Conservation (phyloP, 2,797 vertebrate species). For the Pangasius mekongensis region DNA sequence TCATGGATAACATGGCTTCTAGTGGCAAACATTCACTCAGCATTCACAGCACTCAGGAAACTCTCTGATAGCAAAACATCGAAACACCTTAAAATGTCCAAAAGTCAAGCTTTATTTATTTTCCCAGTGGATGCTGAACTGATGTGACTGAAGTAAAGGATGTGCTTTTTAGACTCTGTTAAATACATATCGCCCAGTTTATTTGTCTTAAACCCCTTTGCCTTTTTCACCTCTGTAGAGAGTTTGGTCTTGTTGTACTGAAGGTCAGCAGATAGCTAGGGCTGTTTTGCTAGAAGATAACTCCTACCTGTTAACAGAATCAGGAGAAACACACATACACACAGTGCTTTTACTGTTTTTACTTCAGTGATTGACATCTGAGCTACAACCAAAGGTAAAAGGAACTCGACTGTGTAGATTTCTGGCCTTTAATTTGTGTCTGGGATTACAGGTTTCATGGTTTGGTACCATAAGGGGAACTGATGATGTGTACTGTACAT, state of each 20-base stretch:
- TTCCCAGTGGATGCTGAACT: no score
- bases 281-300: not conserved
- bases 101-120: not conserved
- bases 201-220: not conserved
- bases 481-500: slow-evolving; percentile 59
- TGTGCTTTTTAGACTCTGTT: not conserved
- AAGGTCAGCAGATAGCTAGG: slow-evolving; percentile 16
- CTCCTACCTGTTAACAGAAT: not conserved
- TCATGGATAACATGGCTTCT: not conserved
- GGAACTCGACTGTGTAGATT: not conserved
- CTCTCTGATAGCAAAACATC: not conserved
- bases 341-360: not conserved
- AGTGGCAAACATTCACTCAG: not conserved
- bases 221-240: not conserved
- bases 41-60: not conserved
- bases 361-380: not conserved
- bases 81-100: not conserved
- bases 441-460: not conserved
- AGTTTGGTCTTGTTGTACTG: not conserved
- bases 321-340: not conserved
- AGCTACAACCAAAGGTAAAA: not conserved
- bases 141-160: not conserved
- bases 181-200: not conserved
- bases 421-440: not conserved
- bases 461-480: not conserved